Evolutionary conservation across 2,888 invertebrate species (phyloP), one percentile per base, ranked within the genome.

Genomic region (Uropetala carovei): DNA sequence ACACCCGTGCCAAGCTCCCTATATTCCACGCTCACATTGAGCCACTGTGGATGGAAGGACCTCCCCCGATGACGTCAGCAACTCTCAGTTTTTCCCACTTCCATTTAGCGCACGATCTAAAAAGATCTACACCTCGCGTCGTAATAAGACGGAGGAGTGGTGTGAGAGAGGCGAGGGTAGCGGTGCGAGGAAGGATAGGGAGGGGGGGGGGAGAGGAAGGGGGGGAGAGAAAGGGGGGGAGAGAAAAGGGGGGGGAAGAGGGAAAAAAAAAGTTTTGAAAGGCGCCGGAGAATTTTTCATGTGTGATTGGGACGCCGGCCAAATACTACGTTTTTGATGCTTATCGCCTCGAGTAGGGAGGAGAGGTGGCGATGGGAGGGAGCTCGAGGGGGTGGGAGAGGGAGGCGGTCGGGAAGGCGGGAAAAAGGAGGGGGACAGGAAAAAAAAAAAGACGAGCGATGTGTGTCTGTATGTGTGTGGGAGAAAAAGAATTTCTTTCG

Each of bases 281-380:
- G 18, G 18, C 84, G 56, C 84, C 84, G n/a, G 18, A 9, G 18
- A 43, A 56, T 84, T 56, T 11, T n/a, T 59, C 85, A n/a, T 27
- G 59, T 85, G 59, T 22, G 22, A 85, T 59, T 56, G 59, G 57
- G 85, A 85, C 60, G 86, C 16, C 16, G 30, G 30, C 60, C 60
- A 60, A 86, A 86, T 86, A 60, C 86, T 85, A 59, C 59, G 27
- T 22, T 86, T 86, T 14, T 59, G 18, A 86, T 60, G 14, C 43
- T 30, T 14, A 68, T 68, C 68, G 68, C 68, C 68, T 68, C n/a
- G 68, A 68, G 64, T 64, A 64, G 64, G 68, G 60, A 5, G 60
- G 60, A 59, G 9, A 14, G 10, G 18, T 64, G 16, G 16, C 59
- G 14, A 27, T 59, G n/a, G 27, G 58, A 3, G 13, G n/a, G n/a